These are phyloP conservation scores for Myripristis murdjan DNA, from an alignment of 2,797 vertebrate genomes.

Conservation along the genomic window DNA sequence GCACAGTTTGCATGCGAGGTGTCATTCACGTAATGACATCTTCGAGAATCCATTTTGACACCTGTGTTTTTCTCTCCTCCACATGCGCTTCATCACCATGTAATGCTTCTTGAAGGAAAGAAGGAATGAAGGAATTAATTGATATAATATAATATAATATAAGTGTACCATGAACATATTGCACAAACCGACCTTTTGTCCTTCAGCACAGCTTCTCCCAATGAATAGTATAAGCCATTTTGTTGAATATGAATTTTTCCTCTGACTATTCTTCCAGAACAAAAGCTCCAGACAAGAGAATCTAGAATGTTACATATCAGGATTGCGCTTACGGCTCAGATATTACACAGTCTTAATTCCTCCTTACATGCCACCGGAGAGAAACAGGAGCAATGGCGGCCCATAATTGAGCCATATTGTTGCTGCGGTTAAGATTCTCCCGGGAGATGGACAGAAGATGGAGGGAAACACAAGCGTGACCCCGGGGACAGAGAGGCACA, in stretches of 20 bases:
- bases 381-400: slow-evolving; percentile 53
- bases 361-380: slow-evolving; percentile 72
- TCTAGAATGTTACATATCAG: slow-evolving; percentile 68
- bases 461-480: slow-evolving; percentile 66
- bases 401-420: slow-evolving; percentile 78
- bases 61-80: slow-evolving; percentile 35
- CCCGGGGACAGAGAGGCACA: slow-evolving; percentile 59
- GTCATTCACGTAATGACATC: slow-evolving; percentile 53
- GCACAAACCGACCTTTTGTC: slow-evolving; percentile 27
- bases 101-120: slow-evolving; percentile 26
- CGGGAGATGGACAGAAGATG: slow-evolving; percentile 55
- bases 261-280: slow-evolving; percentile 60
- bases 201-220: slow-evolving; percentile 34
- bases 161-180: slow-evolving; percentile 35
- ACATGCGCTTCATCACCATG: slow-evolving; percentile 28
- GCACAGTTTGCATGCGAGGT: slow-evolving; percentile 38
- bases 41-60: slow-evolving; percentile 62
- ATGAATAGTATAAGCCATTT: slow-evolving; percentile 52
- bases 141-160: no score
- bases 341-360: slow-evolving; percentile 78
- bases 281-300: slow-evolving; percentile 50
- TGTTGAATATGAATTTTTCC: slow-evolving; percentile 51
- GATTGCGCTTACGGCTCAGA: slow-evolving; percentile 61
- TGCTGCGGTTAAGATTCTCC: slow-evolving; percentile 60
- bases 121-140: neutral